phyloP scores from a whole-genome alignment of 2,113 vertebrate species.

The Cynocephalus volans region DNA sequence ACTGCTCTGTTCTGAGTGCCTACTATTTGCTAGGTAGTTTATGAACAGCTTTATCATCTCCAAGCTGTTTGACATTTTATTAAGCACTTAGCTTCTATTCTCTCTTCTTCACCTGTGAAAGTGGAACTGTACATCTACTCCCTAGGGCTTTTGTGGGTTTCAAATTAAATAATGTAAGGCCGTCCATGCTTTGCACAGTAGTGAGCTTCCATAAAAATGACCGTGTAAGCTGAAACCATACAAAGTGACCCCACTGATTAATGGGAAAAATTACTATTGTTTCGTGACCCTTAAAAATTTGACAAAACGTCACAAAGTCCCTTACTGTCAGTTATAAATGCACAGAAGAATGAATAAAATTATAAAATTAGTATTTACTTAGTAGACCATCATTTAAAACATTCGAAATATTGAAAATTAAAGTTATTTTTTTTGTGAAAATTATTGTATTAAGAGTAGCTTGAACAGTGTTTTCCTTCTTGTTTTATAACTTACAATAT shows the following conservation, averaged over 20 bases:
- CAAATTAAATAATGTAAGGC: constrained; percentile 31
- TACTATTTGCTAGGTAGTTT: background rate
- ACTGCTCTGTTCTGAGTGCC: background rate
- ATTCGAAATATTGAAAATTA: background rate
- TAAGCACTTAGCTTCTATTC: background rate
- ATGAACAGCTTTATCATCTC: background rate
- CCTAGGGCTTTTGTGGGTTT: background rate
- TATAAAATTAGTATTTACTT: background rate
- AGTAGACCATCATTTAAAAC: background rate
- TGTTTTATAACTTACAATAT: background rate
- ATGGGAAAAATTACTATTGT: background rate
- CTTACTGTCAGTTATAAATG: background rate
- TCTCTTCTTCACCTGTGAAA: constrained; percentile 25
- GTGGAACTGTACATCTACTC: background rate
- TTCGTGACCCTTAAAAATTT: background rate
- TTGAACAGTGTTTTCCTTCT: constrained; percentile 37
- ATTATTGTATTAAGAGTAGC: background rate
- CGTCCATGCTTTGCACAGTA: background rate
- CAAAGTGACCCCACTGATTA: background rate
- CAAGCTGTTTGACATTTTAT: constrained; percentile 7
- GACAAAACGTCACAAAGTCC: constrained; percentile 13
- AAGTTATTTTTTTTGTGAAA: background rate
- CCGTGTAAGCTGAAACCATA: background rate
- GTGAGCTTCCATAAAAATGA: background rate
- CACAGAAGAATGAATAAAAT: background rate